phyloP scores from a whole-genome alignment of 2,797 vertebrate genomes.

The Micrastur ruficollis region DNA sequence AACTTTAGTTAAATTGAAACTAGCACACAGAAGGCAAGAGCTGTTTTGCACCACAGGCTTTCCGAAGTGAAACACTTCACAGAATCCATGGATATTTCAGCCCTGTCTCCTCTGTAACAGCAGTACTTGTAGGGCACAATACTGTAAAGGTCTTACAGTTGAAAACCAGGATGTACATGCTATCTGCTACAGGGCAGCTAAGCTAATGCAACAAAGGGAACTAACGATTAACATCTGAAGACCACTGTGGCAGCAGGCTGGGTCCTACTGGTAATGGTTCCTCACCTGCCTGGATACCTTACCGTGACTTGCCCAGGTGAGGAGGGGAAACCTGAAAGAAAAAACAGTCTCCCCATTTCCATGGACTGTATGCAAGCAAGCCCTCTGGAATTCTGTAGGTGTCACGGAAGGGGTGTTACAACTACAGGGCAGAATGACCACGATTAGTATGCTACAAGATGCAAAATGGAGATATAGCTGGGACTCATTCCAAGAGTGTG shows the following conservation, averaged over 20 bases:
- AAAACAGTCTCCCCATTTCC: neutral
- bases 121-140: neutral
- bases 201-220: neutral
- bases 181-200: neutral
- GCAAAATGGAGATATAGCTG: neutral
- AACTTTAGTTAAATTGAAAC: neutral
- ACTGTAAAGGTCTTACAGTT: neutral
- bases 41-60: neutral
- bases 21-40: neutral
- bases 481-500: neutral
- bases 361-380: neutral
- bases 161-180: neutral
- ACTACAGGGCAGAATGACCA: neutral
- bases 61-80: rapidly evolving
- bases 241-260: neutral
- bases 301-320: neutral
- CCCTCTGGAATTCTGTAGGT: neutral
- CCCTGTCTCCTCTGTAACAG: neutral
- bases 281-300: too few relatives aligned
- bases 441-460: neutral
- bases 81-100: neutral
- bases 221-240: too few relatives aligned
- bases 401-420: neutral
- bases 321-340: neutral
- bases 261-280: neutral